Evolutionary conservation across 2,797 vertebrate species (phyloP).

Genomic region (Coccyzus lansbergi): DNA sequence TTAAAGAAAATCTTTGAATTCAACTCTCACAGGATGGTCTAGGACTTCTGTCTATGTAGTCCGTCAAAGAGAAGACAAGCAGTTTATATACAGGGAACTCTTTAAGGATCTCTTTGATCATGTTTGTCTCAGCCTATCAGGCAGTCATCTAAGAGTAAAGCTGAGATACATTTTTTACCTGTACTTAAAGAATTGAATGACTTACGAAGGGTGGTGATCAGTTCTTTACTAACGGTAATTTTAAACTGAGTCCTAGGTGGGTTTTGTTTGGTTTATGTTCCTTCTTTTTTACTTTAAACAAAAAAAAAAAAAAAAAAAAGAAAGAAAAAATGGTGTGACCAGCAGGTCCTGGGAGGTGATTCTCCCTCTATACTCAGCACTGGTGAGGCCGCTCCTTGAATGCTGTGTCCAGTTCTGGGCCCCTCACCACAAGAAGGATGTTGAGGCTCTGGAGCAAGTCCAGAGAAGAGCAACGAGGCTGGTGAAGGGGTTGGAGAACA

Average conservation of each 20-base stretch:
- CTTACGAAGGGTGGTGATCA: not conserved
- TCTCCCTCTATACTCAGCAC: too few species aligned
- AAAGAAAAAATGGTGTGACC: too few species aligned
- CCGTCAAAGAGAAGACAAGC: not conserved
- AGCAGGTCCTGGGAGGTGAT: too few species aligned
- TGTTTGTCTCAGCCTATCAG: not conserved
- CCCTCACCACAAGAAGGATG: too few species aligned
- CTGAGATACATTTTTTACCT: not conserved
- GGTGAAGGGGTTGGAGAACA: too few species aligned
- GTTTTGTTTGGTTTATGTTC: not conserved
- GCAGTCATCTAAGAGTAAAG: not conserved
- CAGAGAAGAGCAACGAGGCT: too few species aligned
- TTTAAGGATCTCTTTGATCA: not conserved
- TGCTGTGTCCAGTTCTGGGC: too few species aligned
- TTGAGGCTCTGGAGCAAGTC: too few species aligned
- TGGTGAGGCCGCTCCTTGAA: too few species aligned
- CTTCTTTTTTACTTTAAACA: too few species aligned
- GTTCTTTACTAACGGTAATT: not conserved
- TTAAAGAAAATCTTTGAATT: not conserved
- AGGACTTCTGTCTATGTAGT: not conserved
- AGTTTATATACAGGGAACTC: not conserved
- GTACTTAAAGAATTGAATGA: not conserved
- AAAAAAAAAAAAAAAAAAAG: too few species aligned
- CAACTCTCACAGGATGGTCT: not conserved
- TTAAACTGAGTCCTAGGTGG: not conserved